Evolutionary conservation across 2,888 invertebrate genomes (phyloP).

Genomic region (Agriopis aurantiaria): DNA sequence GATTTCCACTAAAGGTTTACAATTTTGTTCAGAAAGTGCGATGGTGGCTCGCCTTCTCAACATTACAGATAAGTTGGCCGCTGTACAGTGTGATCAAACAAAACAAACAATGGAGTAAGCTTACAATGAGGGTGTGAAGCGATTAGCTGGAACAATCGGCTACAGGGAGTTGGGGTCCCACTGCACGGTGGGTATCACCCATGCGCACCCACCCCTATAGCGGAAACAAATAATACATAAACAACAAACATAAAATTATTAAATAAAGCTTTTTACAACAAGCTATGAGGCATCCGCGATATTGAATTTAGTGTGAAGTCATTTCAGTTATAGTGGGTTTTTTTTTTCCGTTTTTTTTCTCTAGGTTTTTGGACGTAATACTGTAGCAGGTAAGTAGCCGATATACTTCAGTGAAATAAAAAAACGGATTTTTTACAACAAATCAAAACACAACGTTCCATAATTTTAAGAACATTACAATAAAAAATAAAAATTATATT

Average conservation of each 20-base stretch:
- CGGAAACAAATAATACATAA: conserved; percentile 39
- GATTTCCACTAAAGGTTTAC: background rate
- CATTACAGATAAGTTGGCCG: background rate
- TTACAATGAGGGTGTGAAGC: conserved; percentile 54
- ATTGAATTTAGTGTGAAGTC: too few relatives aligned
- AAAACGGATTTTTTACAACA: too few relatives aligned
- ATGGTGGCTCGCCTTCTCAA: background rate
- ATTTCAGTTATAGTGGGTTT: too few relatives aligned
- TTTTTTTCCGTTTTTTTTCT: too few relatives aligned
- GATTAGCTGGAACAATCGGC: conserved; percentile 51
- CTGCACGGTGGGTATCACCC: conserved; percentile 78
- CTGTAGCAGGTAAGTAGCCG: too few relatives aligned
- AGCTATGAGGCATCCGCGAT: too few relatives aligned
- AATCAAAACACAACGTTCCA: too few relatives aligned
- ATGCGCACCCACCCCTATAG: conserved; percentile 71
- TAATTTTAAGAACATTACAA: too few relatives aligned
- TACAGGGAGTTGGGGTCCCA: conserved; percentile 79
- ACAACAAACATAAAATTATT: background rate
- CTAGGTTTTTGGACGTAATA: too few relatives aligned
- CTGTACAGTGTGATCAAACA: conserved; percentile 47
- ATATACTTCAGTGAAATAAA: too few relatives aligned
- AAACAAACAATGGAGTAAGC: conserved; percentile 60
- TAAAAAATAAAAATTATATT: too few relatives aligned
- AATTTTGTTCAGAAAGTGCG: background rate
- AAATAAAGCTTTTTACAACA: too few relatives aligned